These are phyloP conservation scores for Meiosimyza decipiens DNA, from an alignment of 2,888 invertebrate species.

Conservation along the genomic window DNA sequence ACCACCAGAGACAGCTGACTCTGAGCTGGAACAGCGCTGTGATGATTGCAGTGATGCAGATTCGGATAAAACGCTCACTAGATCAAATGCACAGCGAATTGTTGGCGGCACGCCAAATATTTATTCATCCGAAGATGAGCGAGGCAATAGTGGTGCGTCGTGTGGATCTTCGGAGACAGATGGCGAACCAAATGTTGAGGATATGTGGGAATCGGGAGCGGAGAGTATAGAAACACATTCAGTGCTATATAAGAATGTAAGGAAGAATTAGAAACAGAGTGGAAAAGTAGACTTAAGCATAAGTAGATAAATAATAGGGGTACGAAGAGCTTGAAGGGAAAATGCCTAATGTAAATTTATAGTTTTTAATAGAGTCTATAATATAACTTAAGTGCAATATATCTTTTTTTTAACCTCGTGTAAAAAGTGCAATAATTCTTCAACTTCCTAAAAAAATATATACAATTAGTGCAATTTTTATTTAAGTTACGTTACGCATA, in stretches of 20 bases:
- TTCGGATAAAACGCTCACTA: slow-evolving; percentile 59
- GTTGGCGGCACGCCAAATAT: slow-evolving; percentile 41
- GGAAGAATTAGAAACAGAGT: slow-evolving; percentile 63
- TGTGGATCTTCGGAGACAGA: slow-evolving; percentile 70
- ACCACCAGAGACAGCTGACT: slow-evolving; percentile 38
- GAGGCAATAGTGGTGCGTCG: slow-evolving; percentile 72
- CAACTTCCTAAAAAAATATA: too few relatives aligned
- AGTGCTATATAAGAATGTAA: slow-evolving; percentile 82
- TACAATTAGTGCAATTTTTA: slow-evolving; percentile 32
- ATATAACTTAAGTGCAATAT: too few relatives aligned
- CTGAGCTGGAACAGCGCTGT: not conserved
- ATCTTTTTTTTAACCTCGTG: too few relatives aligned
- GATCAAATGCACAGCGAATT: slow-evolving; percentile 39
- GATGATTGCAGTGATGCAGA: slow-evolving; percentile 58
- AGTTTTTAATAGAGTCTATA: too few relatives aligned
- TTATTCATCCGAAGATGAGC: slow-evolving; percentile 72
- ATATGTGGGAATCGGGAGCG: slow-evolving; percentile 86
- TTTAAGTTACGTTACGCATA: not conserved
- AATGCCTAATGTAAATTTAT: too few relatives aligned
- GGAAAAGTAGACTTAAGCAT: too few relatives aligned
- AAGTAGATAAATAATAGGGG: too few relatives aligned
- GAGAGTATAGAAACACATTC: slow-evolving; percentile 90
- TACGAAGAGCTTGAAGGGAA: too few relatives aligned
- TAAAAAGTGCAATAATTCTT: too few relatives aligned
- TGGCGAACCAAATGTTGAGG: slow-evolving; percentile 79